Evolutionary conservation across 2,888 invertebrate genomes (phyloP).

Genomic region (Norana najaformis): DNA sequence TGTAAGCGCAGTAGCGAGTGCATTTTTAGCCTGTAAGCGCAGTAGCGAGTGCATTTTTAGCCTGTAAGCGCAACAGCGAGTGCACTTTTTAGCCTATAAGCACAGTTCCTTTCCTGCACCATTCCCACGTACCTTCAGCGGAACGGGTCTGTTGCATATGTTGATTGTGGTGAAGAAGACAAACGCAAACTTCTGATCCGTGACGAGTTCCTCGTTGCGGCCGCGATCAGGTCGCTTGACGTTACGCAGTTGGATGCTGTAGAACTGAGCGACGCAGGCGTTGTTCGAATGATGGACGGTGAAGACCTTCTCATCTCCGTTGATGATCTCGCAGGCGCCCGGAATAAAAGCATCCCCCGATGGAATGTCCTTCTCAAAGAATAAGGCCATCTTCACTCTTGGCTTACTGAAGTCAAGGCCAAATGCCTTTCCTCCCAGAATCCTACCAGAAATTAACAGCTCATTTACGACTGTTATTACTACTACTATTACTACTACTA

Average conservation of each 20-base stretch:
- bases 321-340: conserved; percentile 33
- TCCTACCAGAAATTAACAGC: not conserved
- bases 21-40: too few relatives aligned
- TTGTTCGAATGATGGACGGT: conserved; percentile 32
- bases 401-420: conserved; percentile 38
- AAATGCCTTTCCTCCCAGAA: conserved; percentile 35
- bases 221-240: conserved; percentile 34
- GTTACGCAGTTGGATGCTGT: conserved; percentile 34
- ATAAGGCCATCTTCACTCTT: conserved; percentile 32
- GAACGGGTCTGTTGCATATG: conserved; percentile 34
- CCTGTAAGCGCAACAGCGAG: too few relatives aligned
- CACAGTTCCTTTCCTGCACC: too few relatives aligned
- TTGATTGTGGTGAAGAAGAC: conserved; percentile 40
- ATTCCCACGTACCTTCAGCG: conserved; percentile 39
- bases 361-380: conserved; percentile 34
- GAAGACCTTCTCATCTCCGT: conserved; percentile 32
- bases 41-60: too few relatives aligned
- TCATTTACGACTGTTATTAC: not conserved
- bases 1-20: too few relatives aligned
- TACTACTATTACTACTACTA: not conserved
- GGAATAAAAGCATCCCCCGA: conserved; percentile 7
- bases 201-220: conserved; percentile 37
- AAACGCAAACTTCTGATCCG: conserved; percentile 43
- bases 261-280: conserved; percentile 37
- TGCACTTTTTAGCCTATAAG: too few relatives aligned